These are phyloP conservation scores for Heterohyrax brucei DNA, from an alignment of 2,797 vertebrate genomes.

Conservation along the genomic window DNA sequence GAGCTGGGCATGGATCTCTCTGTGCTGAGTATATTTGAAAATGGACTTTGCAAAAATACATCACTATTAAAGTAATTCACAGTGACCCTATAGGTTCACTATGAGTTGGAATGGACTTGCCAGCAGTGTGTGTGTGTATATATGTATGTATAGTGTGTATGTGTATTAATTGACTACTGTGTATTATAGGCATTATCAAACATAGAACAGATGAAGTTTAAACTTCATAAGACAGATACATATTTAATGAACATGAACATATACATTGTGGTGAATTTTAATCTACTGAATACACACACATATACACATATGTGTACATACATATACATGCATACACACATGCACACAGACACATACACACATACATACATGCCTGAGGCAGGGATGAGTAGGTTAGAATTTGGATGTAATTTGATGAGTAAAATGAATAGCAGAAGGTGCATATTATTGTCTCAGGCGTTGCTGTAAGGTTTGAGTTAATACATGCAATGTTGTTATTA, in stretches of 20 bases:
- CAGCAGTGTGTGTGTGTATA: too few species aligned
- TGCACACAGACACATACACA: too few species aligned
- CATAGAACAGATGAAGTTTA: constrained; percentile 60
- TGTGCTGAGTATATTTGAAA: constrained; percentile 65
- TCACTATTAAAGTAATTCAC: constrained; percentile 25
- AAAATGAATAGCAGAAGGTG: neutral
- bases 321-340: too few species aligned
- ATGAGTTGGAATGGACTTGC: too few species aligned
- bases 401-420: neutral
- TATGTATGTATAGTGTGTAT: too few species aligned
- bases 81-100: too few species aligned
- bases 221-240: constrained; percentile 43
- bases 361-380: neutral
- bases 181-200: constrained; percentile 22
- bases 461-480: constrained; percentile 4
- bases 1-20: constrained; percentile 13
- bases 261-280: constrained; percentile 45
- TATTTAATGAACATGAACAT: constrained; percentile 10
- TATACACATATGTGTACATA: too few species aligned
- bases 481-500: neutral
- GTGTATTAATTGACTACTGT: neutral
- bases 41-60: constrained; percentile 54
- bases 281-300: neutral
- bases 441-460: constrained; percentile 48
- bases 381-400: neutral